phyloP scores from a whole-genome alignment of 2,797 vertebrate genomes.

The Cirrhinus molitorella region DNA sequence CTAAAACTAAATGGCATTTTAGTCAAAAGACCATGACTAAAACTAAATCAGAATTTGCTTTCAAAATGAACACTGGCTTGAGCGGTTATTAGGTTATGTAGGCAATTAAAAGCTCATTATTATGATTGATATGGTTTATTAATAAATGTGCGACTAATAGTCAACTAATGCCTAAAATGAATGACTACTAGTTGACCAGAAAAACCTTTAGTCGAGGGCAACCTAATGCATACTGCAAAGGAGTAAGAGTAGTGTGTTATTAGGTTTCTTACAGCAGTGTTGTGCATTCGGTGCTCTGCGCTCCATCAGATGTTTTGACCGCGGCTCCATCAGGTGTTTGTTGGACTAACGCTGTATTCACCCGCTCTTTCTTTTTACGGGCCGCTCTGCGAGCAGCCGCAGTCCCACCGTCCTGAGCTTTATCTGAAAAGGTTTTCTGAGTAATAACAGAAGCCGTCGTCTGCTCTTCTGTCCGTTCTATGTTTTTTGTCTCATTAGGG shows the following conservation, averaged over 20 bases:
- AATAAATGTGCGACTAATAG: too few species aligned
- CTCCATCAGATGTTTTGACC: background rate
- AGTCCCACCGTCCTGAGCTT: background rate
- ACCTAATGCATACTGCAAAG: background rate
- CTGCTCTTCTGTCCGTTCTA: background rate
- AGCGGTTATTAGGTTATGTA: too few species aligned
- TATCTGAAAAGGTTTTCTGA: constrained; percentile 1
- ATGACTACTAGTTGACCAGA: too few species aligned
- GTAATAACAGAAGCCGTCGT: background rate
- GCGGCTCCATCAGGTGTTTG: constrained; percentile 8
- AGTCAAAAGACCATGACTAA: too few species aligned
- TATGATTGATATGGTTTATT: too few species aligned
- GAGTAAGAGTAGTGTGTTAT: background rate
- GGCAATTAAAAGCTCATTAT: too few species aligned
- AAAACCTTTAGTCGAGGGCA: too few species aligned
- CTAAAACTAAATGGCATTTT: too few species aligned
- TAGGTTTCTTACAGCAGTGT: constrained; percentile 54
- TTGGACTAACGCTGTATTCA: background rate
- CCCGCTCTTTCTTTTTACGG: constrained; percentile 37
- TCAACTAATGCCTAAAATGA: too few species aligned
- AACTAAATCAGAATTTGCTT: too few species aligned
- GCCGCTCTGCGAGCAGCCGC: background rate
- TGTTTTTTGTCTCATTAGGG: background rate
- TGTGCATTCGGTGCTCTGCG: constrained; percentile 29
- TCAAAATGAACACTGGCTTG: too few species aligned